A percentile compares a stretch with the other conserved stretches of the same genome.
Conservation (phyloP, 1,140 invertebrate genomes). For the Lepidurus arcticus region DNA sequence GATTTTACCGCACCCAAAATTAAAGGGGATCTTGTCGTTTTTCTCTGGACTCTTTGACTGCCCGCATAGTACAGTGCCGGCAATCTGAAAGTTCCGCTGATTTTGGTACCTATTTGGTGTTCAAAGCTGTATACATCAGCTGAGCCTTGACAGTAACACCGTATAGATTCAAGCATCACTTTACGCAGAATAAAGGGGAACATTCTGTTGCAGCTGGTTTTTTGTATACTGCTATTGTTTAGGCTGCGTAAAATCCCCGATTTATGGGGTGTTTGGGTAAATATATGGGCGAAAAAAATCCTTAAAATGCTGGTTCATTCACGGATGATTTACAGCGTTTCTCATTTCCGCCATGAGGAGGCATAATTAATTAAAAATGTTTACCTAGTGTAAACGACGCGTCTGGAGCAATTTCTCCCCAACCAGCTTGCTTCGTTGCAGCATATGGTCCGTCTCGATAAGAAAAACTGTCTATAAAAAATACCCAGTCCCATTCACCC, state of each 20-base stretch:
- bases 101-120: too few relatives aligned
- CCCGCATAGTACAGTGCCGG: not conserved
- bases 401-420: not conserved
- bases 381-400: constrained; percentile 2
- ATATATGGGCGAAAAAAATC: constrained; percentile 19
- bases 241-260: not conserved
- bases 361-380: constrained; percentile 16
- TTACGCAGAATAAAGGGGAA: not conserved
- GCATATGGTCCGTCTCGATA: constrained; percentile 17
- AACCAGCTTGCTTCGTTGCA: constrained; percentile 1
- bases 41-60: not conserved
- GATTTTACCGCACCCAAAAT: not conserved
- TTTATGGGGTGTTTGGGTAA: not conserved
- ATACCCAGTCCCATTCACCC: not conserved
- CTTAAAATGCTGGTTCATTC: constrained; percentile 22
- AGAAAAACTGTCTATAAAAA: constrained; percentile 1
- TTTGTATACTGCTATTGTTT: not conserved
- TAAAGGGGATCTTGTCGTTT: not conserved
- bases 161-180: too few relatives aligned
- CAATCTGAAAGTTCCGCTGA: not conserved
- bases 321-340: constrained; percentile 10
- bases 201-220: not conserved
- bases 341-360: constrained; percentile 17
- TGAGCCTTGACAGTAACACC: too few relatives aligned
- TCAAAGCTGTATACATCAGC: too few relatives aligned